Evolutionary conservation across 2,888 invertebrate species (phyloP).

Genomic region (Parelbella ahira): DNA sequence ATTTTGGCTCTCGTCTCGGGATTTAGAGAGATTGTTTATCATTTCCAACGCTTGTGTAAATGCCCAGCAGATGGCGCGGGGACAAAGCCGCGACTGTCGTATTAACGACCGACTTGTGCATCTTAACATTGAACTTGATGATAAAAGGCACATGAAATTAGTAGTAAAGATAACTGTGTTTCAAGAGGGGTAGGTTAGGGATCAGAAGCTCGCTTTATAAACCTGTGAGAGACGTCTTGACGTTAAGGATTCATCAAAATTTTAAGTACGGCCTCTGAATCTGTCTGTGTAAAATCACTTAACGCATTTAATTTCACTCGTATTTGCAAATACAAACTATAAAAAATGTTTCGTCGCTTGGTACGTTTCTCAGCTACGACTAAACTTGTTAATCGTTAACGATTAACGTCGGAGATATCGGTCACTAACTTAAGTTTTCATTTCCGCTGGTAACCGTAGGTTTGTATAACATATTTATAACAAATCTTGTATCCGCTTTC

Average conservation of each 20-base stretch:
- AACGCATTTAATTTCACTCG: too few species aligned
- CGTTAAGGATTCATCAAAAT: too few species aligned
- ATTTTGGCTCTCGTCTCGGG: slow-evolving; percentile 44
- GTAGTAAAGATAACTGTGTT: slow-evolving; percentile 63
- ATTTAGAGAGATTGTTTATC: slow-evolving; percentile 60
- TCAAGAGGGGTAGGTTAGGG: slow-evolving; percentile 60
- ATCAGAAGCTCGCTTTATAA: slow-evolving; percentile 32
- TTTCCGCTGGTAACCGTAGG: too few species aligned
- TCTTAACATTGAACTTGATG: slow-evolving; percentile 73
- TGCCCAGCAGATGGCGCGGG: slow-evolving; percentile 54
- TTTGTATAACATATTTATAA: slow-evolving; percentile 6
- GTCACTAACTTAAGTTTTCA: background rate
- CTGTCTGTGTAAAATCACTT: too few species aligned
- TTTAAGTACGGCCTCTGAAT: too few species aligned
- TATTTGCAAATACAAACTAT: too few species aligned
- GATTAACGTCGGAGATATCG: background rate
- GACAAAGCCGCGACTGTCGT: slow-evolving; percentile 57
- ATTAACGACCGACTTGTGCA: slow-evolving; percentile 45
- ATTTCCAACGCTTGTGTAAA: slow-evolving; percentile 46
- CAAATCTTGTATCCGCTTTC: slow-evolving; percentile 15
- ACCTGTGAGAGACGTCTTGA: slow-evolving; percentile 30
- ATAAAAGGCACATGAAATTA: slow-evolving; percentile 72
- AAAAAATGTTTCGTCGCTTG: too few species aligned
- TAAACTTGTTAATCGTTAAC: background rate
- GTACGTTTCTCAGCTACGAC: too few species aligned